phyloP scores from a whole-genome alignment of 2,113 vertebrate species.

The Microcebus lehilahytsara region DNA sequence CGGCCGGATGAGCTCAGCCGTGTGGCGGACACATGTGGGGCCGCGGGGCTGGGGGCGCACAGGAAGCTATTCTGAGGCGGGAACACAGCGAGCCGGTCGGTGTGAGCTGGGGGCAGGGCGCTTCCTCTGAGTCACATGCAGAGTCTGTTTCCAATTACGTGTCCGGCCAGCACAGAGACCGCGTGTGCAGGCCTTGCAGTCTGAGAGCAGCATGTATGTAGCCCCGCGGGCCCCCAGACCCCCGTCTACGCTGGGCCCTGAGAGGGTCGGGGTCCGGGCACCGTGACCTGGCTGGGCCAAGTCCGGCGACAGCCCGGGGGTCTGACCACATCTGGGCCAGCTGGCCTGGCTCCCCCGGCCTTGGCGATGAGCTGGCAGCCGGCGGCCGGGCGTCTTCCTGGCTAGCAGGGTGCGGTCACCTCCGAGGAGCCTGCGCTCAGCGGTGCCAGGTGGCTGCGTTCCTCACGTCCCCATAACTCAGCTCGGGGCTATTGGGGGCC shows the following conservation, averaged over 20 bases:
- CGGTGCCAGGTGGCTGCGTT: accelerated
- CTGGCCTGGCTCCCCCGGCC: background rate
- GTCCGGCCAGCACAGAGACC: background rate
- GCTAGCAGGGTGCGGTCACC: accelerated
- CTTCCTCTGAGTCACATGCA: slow-evolving; percentile 47
- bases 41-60: background rate
- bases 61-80: slow-evolving; percentile 8
- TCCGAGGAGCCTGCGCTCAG: accelerated
- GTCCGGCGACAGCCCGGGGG: accelerated
- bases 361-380: background rate
- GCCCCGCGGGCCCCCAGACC: background rate
- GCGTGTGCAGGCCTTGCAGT: background rate
- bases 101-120: background rate
- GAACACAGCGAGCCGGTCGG: no score
- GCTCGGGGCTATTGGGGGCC: background rate
- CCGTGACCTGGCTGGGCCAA: background rate
- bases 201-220: accelerated
- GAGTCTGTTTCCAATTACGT: slow-evolving; percentile 59
- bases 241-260: accelerated
- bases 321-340: no score
- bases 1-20: background rate
- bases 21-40: background rate
- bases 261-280: no score
- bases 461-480: background rate
- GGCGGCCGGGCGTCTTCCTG: background rate